Evolutionary conservation across 2,113 vertebrate species (phyloP).

Genomic region (Apistogramma diplotaenia): DNA sequence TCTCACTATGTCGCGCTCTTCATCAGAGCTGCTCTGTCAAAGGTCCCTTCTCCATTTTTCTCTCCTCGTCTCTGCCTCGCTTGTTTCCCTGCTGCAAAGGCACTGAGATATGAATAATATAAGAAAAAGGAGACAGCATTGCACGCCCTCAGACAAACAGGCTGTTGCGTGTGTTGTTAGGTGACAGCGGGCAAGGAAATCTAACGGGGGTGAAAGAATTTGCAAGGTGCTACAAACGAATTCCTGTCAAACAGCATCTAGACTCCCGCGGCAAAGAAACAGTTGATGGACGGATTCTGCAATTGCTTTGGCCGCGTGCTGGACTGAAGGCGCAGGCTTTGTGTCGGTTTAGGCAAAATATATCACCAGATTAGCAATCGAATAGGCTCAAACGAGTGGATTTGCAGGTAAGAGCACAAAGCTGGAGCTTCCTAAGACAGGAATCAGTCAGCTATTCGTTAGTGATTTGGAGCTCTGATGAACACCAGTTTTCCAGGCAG

Average conservation of each 20-base stretch:
- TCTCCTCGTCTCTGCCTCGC: background rate
- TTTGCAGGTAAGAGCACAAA: background rate
- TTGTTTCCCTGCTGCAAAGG: background rate
- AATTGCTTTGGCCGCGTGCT: background rate
- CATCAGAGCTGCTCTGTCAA: slow-evolving; percentile 37
- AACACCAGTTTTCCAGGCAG: background rate
- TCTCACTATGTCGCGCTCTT: slow-evolving; percentile 34
- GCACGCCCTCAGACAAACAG: background rate
- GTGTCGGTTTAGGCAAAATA: background rate
- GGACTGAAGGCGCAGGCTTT: slow-evolving; percentile 6
- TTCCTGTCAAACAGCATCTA: background rate
- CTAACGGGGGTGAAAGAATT: background rate
- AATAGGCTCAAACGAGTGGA: background rate
- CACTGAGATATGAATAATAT: slow-evolving; percentile 23
- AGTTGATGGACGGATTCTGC: background rate
- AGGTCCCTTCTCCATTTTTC: slow-evolving; percentile 22
- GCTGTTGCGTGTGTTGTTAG: background rate
- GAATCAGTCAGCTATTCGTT: background rate
- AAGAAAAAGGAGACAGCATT: background rate
- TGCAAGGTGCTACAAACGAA: slow-evolving; percentile 1
- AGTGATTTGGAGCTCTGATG: background rate
- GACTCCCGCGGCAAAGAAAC: background rate
- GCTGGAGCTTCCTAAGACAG: background rate
- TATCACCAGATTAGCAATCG: background rate
- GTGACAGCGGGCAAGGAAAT: background rate